Evolutionary conservation across 2,888 invertebrate genomes (phyloP).

Genomic region (Euproctis similis): DNA sequence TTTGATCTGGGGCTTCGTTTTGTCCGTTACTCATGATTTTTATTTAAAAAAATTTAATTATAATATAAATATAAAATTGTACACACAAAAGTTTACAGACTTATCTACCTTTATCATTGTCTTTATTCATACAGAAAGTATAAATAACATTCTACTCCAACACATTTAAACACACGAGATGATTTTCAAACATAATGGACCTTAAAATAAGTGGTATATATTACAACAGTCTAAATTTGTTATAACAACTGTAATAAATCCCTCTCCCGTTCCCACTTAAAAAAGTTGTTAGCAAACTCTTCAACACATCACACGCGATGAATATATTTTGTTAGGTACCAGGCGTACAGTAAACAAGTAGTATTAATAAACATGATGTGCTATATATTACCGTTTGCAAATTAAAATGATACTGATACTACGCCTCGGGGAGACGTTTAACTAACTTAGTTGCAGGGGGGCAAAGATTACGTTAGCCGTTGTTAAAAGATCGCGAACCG

Average conservation of each 20-base stretch:
- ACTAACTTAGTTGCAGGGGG: constrained; percentile 39
- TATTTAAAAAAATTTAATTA: too few species aligned
- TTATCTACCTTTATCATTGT: too few species aligned
- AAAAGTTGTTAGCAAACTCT: constrained; percentile 21
- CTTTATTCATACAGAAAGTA: too few species aligned
- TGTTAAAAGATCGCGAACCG: too few species aligned
- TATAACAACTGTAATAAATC: constrained; percentile 13
- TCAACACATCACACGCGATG: constrained; percentile 32
- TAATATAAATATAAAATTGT: too few species aligned
- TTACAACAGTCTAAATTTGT: constrained; percentile 1
- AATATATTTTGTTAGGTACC: constrained; percentile 57
- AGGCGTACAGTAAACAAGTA: constrained; percentile 47
- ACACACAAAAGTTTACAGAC: too few species aligned
- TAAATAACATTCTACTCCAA: too few species aligned
- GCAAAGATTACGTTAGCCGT: constrained; percentile 18
- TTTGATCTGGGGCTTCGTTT: too few species aligned
- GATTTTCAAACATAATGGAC: not conserved
- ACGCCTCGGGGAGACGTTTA: constrained; percentile 62
- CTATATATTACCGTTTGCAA: constrained; percentile 53
- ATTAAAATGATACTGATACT: constrained; percentile 59
- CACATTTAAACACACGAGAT: too few species aligned
- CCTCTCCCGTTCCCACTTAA: constrained; percentile 13
- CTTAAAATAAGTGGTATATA: constrained; percentile 1
- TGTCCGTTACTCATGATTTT: too few species aligned
- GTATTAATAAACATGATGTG: constrained; percentile 63